phyloP scores from a whole-genome alignment of 2,113 vertebrate species.

The Pelusios castaneus region DNA sequence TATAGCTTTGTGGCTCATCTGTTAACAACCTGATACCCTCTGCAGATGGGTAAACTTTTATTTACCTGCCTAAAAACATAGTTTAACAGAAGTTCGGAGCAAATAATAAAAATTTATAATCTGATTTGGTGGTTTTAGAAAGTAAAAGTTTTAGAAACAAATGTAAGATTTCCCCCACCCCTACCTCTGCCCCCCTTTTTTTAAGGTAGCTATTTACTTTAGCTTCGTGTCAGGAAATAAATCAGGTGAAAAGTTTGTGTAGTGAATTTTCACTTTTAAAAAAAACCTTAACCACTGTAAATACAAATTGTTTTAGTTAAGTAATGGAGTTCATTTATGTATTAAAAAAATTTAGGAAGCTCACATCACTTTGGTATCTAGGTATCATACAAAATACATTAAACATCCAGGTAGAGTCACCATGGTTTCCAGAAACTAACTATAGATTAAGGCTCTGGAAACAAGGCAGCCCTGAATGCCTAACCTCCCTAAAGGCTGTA shows the following conservation, averaged over 20 bases:
- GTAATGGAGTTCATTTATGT: neutral
- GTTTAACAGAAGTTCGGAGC: neutral
- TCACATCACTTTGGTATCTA: neutral
- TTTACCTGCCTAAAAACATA: neutral
- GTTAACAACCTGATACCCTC: neutral
- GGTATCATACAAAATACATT: neutral
- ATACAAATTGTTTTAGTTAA: neutral
- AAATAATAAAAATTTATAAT: neutral
- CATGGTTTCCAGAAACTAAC: neutral
- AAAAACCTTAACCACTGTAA: too few species aligned
- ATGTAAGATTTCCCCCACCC: neutral
- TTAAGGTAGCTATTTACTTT: neutral
- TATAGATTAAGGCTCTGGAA: neutral
- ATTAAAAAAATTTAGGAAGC: neutral
- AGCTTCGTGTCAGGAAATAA: neutral
- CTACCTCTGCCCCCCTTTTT: neutral
- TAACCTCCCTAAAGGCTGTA: neutral
- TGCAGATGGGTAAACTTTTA: neutral
- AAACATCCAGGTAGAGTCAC: neutral
- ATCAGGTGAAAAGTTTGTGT: neutral
- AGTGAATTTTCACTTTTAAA: neutral
- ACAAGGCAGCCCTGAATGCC: neutral
- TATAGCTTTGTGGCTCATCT: neutral
- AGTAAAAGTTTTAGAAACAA: neutral
- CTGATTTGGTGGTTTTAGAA: neutral